These are phyloP conservation scores for Tetragnatha montana DNA, from an alignment of 2,888 invertebrate species.

Conservation along the genomic window DNA sequence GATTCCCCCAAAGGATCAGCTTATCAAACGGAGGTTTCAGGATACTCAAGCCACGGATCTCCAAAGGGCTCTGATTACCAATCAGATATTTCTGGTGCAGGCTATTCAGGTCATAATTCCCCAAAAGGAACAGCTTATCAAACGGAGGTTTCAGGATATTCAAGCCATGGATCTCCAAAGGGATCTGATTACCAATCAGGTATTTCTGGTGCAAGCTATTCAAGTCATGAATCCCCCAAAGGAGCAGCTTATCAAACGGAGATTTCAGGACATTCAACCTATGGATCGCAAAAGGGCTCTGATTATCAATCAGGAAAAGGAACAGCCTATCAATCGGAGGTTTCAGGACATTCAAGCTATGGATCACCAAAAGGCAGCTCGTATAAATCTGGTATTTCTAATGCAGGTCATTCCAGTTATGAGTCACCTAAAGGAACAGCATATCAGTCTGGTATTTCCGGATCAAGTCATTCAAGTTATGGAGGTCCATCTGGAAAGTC, in stretches of 20 bases:
- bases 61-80: not conserved
- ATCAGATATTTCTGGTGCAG: not conserved
- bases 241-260: not conserved
- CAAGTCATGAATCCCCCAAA: not conserved
- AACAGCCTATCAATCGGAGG: not conserved
- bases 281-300: not conserved
- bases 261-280: not conserved
- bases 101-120: not conserved
- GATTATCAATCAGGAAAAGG: not conserved
- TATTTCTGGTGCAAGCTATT: not conserved
- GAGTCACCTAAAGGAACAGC: not conserved
- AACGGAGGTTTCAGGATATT: not conserved
- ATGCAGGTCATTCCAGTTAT: not conserved
- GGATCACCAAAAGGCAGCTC: not conserved
- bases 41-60: not conserved
- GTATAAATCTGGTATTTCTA: not conserved
- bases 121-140: not conserved
- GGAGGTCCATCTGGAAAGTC: not conserved
- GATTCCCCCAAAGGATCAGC: not conserved
- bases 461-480: not conserved
- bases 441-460: not conserved
- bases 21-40: not conserved
- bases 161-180: constrained; percentile 3
- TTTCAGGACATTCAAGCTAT: not conserved
- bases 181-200: not conserved